phyloP scores from a whole-genome alignment of 2,797 vertebrate species.

The Eulemur mongoz region DNA sequence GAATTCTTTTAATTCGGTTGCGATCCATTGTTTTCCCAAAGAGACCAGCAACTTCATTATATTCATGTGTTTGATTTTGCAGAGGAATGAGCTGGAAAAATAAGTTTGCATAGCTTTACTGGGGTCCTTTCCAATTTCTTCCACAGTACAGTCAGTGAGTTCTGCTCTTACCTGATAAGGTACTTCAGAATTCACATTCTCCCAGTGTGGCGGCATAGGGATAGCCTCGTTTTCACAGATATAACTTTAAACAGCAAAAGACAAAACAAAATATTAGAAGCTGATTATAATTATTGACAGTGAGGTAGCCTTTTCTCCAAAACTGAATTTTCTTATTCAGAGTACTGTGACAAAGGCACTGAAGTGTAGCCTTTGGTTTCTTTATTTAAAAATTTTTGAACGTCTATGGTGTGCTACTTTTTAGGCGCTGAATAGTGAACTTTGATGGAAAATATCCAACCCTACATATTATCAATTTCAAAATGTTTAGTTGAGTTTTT shows the following conservation, averaged over 20 bases:
- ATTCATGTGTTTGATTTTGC: slow-evolving; percentile 94
- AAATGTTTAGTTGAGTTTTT: neutral
- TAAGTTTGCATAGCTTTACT: slow-evolving; percentile 67
- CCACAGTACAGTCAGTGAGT: neutral
- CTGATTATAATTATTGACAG: neutral
- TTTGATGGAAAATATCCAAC: neutral
- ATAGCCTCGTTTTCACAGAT: slow-evolving; percentile 97
- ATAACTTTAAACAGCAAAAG: slow-evolving; percentile 88
- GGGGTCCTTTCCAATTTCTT: neutral
- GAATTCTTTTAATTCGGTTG: slow-evolving; percentile 93
- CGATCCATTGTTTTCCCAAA: slow-evolving; percentile 96
- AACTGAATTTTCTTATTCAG: neutral
- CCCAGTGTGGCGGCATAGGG: slow-evolving; percentile 96
- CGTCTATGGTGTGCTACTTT: neutral
- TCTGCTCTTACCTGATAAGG: slow-evolving; percentile 92
- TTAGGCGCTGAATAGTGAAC: neutral
- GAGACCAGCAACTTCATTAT: slow-evolving; percentile 93
- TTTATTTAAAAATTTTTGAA: slow-evolving; percentile 21
- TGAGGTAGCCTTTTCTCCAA: neutral
- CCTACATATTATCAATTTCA: neutral
- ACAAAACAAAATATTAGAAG: slow-evolving; percentile 63
- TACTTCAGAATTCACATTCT: slow-evolving; percentile 94
- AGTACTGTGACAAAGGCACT: neutral
- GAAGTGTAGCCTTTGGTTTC: neutral
- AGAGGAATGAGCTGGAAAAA: slow-evolving; percentile 92